phyloP scores from a whole-genome alignment of 2,113 vertebrate genomes.

The Dissostichus mawsoni region DNA sequence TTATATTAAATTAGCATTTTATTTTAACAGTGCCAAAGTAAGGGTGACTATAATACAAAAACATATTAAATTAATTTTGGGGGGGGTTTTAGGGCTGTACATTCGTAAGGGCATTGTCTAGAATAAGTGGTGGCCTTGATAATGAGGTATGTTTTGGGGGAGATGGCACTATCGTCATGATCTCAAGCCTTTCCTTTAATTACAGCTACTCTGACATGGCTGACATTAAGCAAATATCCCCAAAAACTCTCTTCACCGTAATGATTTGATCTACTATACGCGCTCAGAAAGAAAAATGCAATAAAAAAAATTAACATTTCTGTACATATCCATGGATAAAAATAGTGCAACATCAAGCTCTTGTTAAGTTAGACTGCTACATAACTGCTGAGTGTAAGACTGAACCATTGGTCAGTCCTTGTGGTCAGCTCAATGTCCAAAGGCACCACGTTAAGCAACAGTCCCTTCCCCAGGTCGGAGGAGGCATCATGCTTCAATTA shows the following conservation, averaged over 20 bases:
- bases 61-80: neutral
- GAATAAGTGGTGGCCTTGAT: slow-evolving; percentile 21
- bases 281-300: slow-evolving; percentile 57
- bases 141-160: slow-evolving; percentile 30
- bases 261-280: slow-evolving; percentile 52
- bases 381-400: slow-evolving; percentile 83
- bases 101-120: neutral
- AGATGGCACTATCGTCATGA: slow-evolving; percentile 18
- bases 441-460: slow-evolving; percentile 81
- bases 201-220: slow-evolving; percentile 28
- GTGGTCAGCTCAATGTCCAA: slow-evolving; percentile 80
- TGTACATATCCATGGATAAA: slow-evolving; percentile 72
- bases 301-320: slow-evolving; percentile 40
- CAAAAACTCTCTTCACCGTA: slow-evolving; percentile 37
- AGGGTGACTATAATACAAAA: slow-evolving; percentile 18
- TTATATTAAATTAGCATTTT: slow-evolving; percentile 28
- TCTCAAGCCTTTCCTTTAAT: slow-evolving; percentile 54
- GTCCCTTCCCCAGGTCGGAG: slow-evolving; percentile 58
- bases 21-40: slow-evolving; percentile 39
- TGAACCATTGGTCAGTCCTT: slow-evolving; percentile 65
- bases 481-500: slow-evolving; percentile 62
- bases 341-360: slow-evolving; percentile 86
- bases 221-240: slow-evolving; percentile 31
- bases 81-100: slow-evolving; percentile 26
- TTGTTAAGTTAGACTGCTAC: slow-evolving; percentile 85